Evolutionary conservation across 2,797 vertebrate genomes (phyloP).

Genomic region (Betta splendens): DNA sequence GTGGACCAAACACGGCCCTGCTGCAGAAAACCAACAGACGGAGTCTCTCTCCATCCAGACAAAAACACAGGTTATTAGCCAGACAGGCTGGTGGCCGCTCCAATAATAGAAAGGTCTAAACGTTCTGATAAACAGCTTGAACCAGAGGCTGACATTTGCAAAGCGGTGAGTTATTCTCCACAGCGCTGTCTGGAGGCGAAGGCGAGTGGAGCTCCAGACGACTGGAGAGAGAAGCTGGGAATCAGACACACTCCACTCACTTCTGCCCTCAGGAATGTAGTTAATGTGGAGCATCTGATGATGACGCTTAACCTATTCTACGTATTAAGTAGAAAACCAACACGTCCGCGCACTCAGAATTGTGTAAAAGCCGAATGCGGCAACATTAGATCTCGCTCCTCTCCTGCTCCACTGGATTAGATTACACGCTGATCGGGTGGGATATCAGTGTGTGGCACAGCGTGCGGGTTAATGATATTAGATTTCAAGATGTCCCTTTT

Average conservation of each 20-base stretch:
- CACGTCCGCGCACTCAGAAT: neutral
- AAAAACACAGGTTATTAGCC: slow-evolving; percentile 34
- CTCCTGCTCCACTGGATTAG: neutral
- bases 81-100: slow-evolving; percentile 16
- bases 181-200: slow-evolving; percentile 20
- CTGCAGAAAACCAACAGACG: slow-evolving; percentile 22
- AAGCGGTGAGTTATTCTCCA: slow-evolving; percentile 30
- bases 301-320: neutral
- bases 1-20: neutral
- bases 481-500: no score
- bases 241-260: neutral
- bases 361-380: slow-evolving; percentile 1
- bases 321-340: no score
- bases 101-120: slow-evolving; percentile 23
- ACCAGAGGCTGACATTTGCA: slow-evolving; percentile 23
- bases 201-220: slow-evolving; percentile 22
- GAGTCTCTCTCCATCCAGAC: slow-evolving; percentile 14
- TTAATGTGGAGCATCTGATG: neutral
- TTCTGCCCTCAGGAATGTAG: neutral
- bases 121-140: slow-evolving; percentile 9
- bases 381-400: neutral
- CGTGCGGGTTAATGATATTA: slow-evolving; percentile 16
- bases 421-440: slow-evolving; percentile 15
- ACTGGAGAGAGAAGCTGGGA: neutral
- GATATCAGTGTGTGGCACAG: neutral